These are phyloP conservation scores for Turritopsis dohrnii DNA, from an alignment of 30 jellyfish, hydroid and myxozoan species.

Conservation along the genomic window DNA sequence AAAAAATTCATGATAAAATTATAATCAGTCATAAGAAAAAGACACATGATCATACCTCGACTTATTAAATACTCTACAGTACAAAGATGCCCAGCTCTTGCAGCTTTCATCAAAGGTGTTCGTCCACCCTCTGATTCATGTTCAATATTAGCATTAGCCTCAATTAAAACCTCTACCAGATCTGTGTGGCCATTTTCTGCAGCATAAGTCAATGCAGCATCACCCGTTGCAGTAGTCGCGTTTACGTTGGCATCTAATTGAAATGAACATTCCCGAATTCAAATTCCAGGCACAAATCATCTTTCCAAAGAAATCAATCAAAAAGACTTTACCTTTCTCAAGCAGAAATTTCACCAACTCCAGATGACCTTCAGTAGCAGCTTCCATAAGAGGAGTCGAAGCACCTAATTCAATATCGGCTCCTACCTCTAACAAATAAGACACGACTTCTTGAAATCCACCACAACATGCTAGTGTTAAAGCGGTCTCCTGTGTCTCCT, in stretches of 20 bases:
- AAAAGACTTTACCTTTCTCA: conserved; percentile 55
- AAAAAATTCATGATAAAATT: background rate
- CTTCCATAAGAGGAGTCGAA: conserved; percentile 96
- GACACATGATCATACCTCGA: conserved; percentile 41
- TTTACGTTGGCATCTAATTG: conserved; percentile 74
- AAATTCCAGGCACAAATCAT: background rate
- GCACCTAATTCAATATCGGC: conserved; percentile 96
- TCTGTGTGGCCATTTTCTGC: conserved; percentile 95
- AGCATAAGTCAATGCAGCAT: conserved; percentile 92
- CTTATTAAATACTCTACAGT: conserved; percentile 78
- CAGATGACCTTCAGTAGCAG: conserved; percentile 98
- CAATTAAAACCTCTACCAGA: conserved; percentile 81
- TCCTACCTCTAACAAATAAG: conserved; percentile 85
- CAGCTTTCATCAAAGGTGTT: conserved; percentile 96
- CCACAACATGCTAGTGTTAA: conserved; percentile 97
- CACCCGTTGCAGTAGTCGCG: conserved; percentile 93
- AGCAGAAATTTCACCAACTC: conserved; percentile 83
- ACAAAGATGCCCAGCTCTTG: conserved; percentile 91
- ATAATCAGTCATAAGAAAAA: background rate
- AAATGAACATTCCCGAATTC: background rate
- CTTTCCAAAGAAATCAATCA: background rate
- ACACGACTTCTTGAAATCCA: conserved; percentile 87
- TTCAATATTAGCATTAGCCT: conserved; percentile 81
- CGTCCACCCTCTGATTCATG: conserved; percentile 97
- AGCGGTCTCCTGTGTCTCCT: conserved; percentile 96